Evolutionary conservation across 2,888 invertebrate genomes (phyloP).

Genomic region (Dexiosoma caninum): DNA sequence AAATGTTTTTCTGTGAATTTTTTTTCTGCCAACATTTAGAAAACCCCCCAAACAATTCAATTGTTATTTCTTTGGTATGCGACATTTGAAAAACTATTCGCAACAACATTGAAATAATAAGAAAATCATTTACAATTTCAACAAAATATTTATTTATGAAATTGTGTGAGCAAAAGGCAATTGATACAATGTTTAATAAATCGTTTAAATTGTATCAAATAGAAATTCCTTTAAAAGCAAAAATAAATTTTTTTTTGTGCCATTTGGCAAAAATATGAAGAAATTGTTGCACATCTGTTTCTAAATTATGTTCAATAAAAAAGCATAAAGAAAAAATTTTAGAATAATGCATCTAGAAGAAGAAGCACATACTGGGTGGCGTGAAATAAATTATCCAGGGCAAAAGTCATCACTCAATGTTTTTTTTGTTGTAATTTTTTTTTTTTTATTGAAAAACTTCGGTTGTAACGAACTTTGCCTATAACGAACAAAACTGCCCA

Average conservation of each 20-base stretch:
- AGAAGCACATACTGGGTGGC: too few species aligned
- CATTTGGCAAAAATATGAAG: background rate
- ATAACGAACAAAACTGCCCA: too few species aligned
- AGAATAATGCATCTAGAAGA: too few species aligned
- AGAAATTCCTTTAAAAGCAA: background rate
- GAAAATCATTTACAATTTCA: conserved; percentile 24
- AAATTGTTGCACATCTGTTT: too few species aligned
- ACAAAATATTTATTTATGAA: conserved; percentile 26
- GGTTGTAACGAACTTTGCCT: too few species aligned
- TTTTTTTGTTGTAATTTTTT: too few species aligned
- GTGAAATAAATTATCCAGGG: too few species aligned
- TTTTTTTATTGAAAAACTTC: too few species aligned
- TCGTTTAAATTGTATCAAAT: background rate
- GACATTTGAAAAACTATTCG: conserved; percentile 29
- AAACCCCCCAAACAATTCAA: conserved; percentile 46
- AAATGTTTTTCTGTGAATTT: background rate
- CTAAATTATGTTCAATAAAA: too few species aligned
- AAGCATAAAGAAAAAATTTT: too few species aligned
- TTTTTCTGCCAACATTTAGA: background rate
- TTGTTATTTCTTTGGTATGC: conserved; percentile 45
- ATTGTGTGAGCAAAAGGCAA: background rate
- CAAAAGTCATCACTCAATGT: too few species aligned
- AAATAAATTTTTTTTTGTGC: too few species aligned
- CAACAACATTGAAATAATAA: conserved; percentile 5
- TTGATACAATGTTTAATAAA: background rate